Percentiles rank a stretch among this genome's conserved stretches.
phyloP scores from a whole-genome alignment of 2,797 vertebrate species.

The Gouania willdenowi region DNA sequence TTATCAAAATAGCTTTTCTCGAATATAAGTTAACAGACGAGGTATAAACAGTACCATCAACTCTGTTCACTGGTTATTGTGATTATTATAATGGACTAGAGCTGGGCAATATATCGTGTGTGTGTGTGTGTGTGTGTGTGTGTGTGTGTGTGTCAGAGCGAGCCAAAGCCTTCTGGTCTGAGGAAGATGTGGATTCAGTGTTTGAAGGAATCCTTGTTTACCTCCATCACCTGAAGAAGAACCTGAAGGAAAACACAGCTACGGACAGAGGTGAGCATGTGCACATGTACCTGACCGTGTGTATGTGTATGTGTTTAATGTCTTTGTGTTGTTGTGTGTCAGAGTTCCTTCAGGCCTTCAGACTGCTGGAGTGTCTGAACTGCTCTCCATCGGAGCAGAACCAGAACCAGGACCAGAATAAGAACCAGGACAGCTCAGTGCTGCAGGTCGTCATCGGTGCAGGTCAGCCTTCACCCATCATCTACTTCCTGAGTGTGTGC shows the following conservation, averaged over 20 bases:
- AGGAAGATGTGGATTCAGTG: conserved; percentile 75
- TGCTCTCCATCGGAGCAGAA: conserved; percentile 17
- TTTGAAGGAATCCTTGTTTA: conserved; percentile 73
- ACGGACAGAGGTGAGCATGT: conserved; percentile 79
- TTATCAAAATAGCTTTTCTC: too few species aligned
- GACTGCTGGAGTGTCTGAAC: conserved; percentile 45
- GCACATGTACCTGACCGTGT: not conserved
- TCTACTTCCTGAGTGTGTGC: not conserved
- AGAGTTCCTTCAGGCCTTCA: conserved; percentile 66
- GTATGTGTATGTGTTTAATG: not conserved
- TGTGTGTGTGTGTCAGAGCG: conserved; percentile 66
- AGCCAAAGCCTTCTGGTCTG: conserved; percentile 80
- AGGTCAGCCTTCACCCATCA: conserved; percentile 27
- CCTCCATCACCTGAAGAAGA: conserved; percentile 73
- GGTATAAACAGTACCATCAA: too few species aligned
- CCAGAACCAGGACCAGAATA: conserved; percentile 28
- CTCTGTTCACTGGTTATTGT: too few species aligned
- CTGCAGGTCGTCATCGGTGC: conserved; percentile 63
- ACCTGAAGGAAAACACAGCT: conserved; percentile 80
- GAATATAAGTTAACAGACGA: too few species aligned
- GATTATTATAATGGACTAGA: too few species aligned
- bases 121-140: too few species aligned
- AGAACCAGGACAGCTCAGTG: conserved; percentile 37
- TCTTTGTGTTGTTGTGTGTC: not conserved
- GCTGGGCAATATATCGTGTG: too few species aligned